Base-by-base conservation (phyloP, 2,797 vertebrate genomes). In the Betta splendens region DNA sequence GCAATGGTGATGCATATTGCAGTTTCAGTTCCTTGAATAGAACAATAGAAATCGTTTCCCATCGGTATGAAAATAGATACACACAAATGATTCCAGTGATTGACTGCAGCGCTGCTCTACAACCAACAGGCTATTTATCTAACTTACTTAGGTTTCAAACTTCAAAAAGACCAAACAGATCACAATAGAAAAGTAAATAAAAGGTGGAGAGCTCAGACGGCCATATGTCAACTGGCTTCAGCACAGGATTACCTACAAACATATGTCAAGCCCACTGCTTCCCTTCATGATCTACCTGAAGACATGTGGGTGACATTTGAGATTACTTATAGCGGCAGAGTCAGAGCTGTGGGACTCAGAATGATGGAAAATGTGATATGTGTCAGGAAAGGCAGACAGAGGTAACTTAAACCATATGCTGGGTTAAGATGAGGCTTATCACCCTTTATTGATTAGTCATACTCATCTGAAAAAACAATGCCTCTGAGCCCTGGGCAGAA, bases 371-470 rank as follows among this genome's bases (percentile, higher is more conserved):
- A 69, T 77, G 64, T 81, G 73, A 83, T 79, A 76, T 83, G 39
- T 64, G 52, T 76, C 63, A 72, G 69, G 40, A 65, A 46, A 69
- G 37, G 60, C 57, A 82, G 72, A 76, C 48, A 67, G 69, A 46
- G 63, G 46, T 69, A 80, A 89, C 82, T 53, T 49, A 79, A 89
- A 88, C 85, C 89, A 91, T 70, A 81, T 87, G 87, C 51, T 58
- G 60, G 40, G 46, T 47, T 46, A 81, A 79, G 69, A 79, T 67
- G 26, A 75, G 32, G 55, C 64, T 83, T 76, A 83, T 81, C 87
- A 67, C 55, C 47, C 22, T 78, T 80, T 77, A 72, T 79, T 78
- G 75, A 80, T 84, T 79, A 68, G 48, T 64, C 59, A 47, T 32
- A 64, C 66, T 75, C 71, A 74, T 66, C 56, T 40, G 57, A 58